Percentiles rank a stretch among this genome's conserved stretches.
phyloP scores from a whole-genome alignment of 2,113 vertebrate genomes.

The Callipepla californica region DNA sequence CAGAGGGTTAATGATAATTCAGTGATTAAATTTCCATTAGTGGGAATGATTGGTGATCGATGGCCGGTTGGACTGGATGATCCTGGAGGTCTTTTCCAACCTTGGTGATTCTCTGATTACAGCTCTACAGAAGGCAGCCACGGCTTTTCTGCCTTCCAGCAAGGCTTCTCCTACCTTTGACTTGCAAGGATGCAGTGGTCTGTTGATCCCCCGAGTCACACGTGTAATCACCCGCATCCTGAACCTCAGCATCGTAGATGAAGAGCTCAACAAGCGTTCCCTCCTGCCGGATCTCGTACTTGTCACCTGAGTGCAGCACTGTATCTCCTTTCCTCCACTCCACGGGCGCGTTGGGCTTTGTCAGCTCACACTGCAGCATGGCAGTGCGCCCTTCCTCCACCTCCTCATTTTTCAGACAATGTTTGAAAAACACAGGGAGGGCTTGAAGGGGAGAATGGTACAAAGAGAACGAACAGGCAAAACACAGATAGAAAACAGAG shows the following conservation, averaged over 20 bases:
- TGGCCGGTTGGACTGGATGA: too few species aligned
- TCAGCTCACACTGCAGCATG: conserved; percentile 77
- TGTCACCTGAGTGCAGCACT: conserved; percentile 71
- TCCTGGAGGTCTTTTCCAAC: too few species aligned
- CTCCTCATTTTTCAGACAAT: conserved; percentile 76
- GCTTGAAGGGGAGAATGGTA: not conserved
- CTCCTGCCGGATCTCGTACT: conserved; percentile 83
- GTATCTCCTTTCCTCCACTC: conserved; percentile 83
- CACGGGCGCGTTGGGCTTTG: conserved; percentile 74
- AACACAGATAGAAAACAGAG: fast-evolving
- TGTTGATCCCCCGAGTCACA: conserved; percentile 83
- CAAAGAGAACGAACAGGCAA: fast-evolving
- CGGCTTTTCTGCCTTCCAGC: not conserved
- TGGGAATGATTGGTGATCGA: too few species aligned
- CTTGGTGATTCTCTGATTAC: too few species aligned
- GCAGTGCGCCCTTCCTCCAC: conserved; percentile 62
- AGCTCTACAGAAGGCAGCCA: not conserved
- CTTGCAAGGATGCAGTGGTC: conserved; percentile 79
- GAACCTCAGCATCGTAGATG: conserved; percentile 75
- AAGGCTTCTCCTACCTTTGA: conserved; percentile 82
- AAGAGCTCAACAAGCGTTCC: conserved; percentile 80
- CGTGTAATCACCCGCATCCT: conserved; percentile 81
- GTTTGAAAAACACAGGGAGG: conserved; percentile 57
- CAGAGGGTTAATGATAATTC: fast-evolving
- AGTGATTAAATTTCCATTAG: not conserved